Base-by-base conservation (phyloP, 2,888 invertebrate species). In the Drosophila rellima region DNA sequence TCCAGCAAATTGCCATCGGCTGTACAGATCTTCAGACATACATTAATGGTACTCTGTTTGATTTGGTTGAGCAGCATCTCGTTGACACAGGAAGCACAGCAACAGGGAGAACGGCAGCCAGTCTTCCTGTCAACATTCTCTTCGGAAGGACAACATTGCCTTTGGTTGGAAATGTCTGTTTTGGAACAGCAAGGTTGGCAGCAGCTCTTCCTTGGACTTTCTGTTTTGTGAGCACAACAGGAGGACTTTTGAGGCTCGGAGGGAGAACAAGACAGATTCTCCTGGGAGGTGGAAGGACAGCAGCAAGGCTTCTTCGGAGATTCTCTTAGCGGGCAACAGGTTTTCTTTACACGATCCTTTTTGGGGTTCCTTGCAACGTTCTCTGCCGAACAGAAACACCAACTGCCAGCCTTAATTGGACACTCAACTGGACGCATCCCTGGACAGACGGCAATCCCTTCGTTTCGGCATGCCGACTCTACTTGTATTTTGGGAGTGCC, bases 41-140 rank as follows among this genome's bases (percentile, higher is more conserved):
- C 23, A 61, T 74, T 79, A n/a, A 76, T 74, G n/a, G 68, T 44
- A 35, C 70, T 76, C 2, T 33, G 50, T 2, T 45, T 33, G 0
- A 2, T 15, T 8, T 55, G 35, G 10, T 40, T 31, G 26, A 15
- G 39, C 7, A 29, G 52, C 17, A 26, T 11, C 18, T 18, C 31
- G 13, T 18, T 18, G 11, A 13, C 17, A 18, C 17, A 29, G 11
- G 31, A 18, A 6, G 47, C 29, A 48, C 31, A 48, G 11, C 47
- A 40, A 17, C 17, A 35, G n/a, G 33, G 1, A 40, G 40, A 11
- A 11, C 17, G 3, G 40, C 40, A 18, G 8, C 18, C 15, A 18
- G 40, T 40, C 23, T 23, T 23, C n/a, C 44, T 23, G n/a, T 5
- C 23, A 23, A 23, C 44, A 6, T n/a, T n/a, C n/a, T n/a, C n/a